Base-by-base conservation (phyloP, 2,113 vertebrate species). In the Gracilinanus agilis region DNA sequence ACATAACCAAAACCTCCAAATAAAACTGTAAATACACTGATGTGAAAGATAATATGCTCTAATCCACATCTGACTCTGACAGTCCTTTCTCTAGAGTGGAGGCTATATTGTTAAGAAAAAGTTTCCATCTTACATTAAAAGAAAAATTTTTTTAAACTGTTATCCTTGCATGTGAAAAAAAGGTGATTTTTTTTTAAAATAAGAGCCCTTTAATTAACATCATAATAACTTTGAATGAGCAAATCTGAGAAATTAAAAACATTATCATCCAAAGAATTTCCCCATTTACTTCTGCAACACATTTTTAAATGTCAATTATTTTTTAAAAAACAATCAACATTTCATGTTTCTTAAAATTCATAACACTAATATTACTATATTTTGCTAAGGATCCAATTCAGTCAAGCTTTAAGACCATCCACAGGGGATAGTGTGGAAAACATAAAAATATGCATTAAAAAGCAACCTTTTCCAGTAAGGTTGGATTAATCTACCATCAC, bases 301-400 rank as follows among this genome's bases (percentile, higher is more conserved):
- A 90, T 49, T 90, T 96, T 92, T 93, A 90, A 91, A 24, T 91
- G 9, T 91, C 49, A 89, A 94, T 53, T 83, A 92, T 92, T 94
- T 75, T 67, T 67, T 23, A 95, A 4, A 88, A 16, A 44, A 88
- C 16, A 13, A 92, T 11, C 24, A 90, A 90, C 56, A 89, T 95
- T 83, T 53, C 90, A 94, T 89, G 75, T 94, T 34, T 16, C 3
- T 27, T 13, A 34, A 67, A 67, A 67, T 10, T 67, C 29, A 67
- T 34, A 34, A 67, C 29, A 34, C 29, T 67, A 67, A 24, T 67
- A 34, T 67, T 67, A 29, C 10, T 29, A 61, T 3, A 61, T 4
- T 67, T 67, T 67, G 29, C 61, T 34, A 67, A 67, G 11, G 27
- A 67, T 67, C 12, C 27, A 67, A 13, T 3, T 67, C 29, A 67